Conservation (phyloP, 2,888 invertebrate genomes). For the Apodemia duryi region DNA sequence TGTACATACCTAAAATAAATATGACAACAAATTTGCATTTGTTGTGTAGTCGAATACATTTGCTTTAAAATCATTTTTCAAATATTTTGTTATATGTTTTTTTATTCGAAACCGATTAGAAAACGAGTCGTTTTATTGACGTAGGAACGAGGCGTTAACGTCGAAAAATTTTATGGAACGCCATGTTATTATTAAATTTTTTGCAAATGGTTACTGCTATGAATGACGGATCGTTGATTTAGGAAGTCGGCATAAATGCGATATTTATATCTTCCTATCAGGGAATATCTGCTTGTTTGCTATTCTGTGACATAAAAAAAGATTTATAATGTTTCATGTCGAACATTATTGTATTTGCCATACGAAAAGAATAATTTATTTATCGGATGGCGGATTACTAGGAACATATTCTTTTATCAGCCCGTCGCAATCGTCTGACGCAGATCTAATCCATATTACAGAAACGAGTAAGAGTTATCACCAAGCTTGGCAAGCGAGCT, state of each 20-base stretch:
- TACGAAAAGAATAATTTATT: background rate
- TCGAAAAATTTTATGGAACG: too few relatives aligned
- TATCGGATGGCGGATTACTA: background rate
- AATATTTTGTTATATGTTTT: too few relatives aligned
- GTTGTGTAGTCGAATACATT: background rate
- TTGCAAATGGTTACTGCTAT: too few relatives aligned
- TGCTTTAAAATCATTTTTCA: background rate
- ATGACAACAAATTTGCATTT: constrained; percentile 1
- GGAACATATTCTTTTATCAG: constrained; percentile 5
- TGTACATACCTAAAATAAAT: background rate
- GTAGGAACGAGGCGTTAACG: too few relatives aligned
- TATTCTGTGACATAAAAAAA: too few relatives aligned
- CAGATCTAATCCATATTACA: constrained; percentile 9
- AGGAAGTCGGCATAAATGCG: too few relatives aligned
- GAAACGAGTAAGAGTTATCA: constrained; percentile 12
- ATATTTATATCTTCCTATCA: too few relatives aligned
- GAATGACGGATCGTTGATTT: too few relatives aligned
- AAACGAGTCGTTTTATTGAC: too few relatives aligned
- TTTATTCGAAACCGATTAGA: too few relatives aligned
- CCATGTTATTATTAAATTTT: too few relatives aligned
- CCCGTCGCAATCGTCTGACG: background rate
- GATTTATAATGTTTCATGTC: background rate
- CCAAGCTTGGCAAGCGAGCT: constrained; percentile 12
- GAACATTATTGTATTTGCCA: background rate
- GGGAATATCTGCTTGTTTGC: too few relatives aligned